These are phyloP conservation scores for Zygothrica quintamaculata DNA, from an alignment of 2,888 invertebrate species.

Conservation along the genomic window DNA sequence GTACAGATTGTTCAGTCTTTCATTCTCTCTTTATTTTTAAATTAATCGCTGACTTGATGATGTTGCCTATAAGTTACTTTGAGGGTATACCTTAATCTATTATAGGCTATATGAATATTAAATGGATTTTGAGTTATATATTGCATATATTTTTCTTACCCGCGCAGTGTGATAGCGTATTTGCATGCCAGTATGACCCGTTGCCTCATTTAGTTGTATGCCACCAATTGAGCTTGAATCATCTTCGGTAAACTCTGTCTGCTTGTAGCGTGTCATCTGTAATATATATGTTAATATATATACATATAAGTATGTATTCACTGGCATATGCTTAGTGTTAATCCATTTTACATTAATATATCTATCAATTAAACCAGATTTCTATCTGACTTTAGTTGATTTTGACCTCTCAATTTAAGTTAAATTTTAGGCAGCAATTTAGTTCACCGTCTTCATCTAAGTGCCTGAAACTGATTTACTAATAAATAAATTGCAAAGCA, in stretches of 20 bases:
- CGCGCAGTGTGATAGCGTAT: constrained; percentile 92
- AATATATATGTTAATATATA: constrained; percentile 29
- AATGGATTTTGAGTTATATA: constrained; percentile 43
- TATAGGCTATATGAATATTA: constrained; percentile 24
- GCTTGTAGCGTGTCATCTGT: constrained; percentile 95
- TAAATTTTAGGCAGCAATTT: no score
- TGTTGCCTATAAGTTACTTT: no score
- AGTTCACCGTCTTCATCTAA: no score
- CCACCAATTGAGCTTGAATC: constrained; percentile 93
- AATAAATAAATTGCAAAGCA: no score
- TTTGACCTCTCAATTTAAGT: constrained; percentile 14
- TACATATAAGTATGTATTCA: no score
- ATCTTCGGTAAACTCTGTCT: constrained; percentile 93
- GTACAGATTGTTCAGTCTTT: constrained; percentile 17
- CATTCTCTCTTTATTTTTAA: constrained; percentile 50
- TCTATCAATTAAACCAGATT: constrained; percentile 25
- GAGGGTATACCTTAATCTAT: no score
- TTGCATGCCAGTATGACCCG: constrained; percentile 91
- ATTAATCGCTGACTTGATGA: constrained; percentile 41
- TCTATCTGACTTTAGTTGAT: constrained; percentile 6
- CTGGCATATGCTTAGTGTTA: constrained; percentile 20
- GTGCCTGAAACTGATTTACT: no score
- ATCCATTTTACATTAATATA: constrained; percentile 17
- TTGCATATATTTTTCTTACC: constrained; percentile 67
- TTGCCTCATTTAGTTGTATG: constrained; percentile 92